Evolutionary conservation across 2,113 vertebrate genomes (phyloP).

Genomic region (Diadophis punctatus): DNA sequence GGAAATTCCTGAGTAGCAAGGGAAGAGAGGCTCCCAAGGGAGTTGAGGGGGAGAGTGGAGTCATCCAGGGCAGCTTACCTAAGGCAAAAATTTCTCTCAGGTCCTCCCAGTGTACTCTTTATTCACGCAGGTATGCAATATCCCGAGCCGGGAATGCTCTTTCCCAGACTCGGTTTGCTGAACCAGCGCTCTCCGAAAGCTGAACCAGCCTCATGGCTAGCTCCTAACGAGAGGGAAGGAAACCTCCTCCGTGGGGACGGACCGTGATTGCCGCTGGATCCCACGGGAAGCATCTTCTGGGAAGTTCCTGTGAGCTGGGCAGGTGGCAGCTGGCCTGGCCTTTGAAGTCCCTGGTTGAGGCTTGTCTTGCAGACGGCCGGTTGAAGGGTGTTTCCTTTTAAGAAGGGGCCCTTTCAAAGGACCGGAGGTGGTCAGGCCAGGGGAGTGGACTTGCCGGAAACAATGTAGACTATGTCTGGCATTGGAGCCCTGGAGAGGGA

Average conservation of each 20-base stretch:
- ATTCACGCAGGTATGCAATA: not conserved
- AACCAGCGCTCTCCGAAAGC: not conserved
- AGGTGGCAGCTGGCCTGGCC: not conserved
- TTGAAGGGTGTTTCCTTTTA: not conserved
- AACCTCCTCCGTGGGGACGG: not conserved
- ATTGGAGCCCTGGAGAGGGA: not conserved
- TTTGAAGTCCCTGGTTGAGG: not conserved
- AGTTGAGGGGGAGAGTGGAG: not conserved
- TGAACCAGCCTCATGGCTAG: not conserved
- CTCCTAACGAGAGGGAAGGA: not conserved
- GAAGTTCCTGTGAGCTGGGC: not conserved
- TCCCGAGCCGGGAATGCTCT: not conserved
- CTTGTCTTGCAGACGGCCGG: not conserved
- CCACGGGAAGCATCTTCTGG: not conserved
- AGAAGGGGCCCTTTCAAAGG: not conserved
- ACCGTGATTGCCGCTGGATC: not conserved
- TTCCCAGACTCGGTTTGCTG: not conserved
- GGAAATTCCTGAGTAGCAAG: not conserved
- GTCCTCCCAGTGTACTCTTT: not conserved
- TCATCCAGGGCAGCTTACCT: not conserved
- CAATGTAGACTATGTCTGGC: not conserved
- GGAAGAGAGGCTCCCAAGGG: not conserved
- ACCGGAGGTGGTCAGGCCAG: not conserved
- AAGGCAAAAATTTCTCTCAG: not conserved
- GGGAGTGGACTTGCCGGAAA: not conserved